Conservation (phyloP, 2,888 invertebrate species). For the Cryptosula pallasiana region DNA sequence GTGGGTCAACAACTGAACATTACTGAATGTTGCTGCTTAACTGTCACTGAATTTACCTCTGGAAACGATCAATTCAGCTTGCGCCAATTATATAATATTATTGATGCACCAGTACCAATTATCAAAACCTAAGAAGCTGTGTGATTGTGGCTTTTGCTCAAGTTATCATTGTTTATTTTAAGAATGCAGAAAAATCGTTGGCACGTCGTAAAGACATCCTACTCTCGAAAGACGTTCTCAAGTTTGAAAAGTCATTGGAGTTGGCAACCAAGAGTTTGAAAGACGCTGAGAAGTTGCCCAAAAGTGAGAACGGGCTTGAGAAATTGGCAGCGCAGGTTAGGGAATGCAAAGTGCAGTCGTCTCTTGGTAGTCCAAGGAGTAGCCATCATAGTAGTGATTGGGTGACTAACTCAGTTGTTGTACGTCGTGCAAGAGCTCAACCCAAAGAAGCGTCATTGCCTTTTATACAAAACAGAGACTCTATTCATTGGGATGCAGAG, state of each 20-base stretch:
- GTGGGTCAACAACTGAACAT: too few relatives aligned
- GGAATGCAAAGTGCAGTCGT: background rate
- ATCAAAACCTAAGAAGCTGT: too few relatives aligned
- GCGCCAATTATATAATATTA: too few relatives aligned
- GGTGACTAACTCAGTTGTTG: background rate
- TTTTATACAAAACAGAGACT: constrained; percentile 23
- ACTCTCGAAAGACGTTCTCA: constrained; percentile 37
- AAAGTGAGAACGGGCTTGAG: background rate
- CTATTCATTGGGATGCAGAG: constrained; percentile 23
- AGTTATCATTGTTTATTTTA: too few relatives aligned
- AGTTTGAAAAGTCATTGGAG: constrained; percentile 43
- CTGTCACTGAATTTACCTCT: too few relatives aligned
- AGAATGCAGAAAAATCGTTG: constrained; percentile 40
- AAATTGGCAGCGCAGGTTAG: background rate
- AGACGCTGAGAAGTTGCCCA: constrained; percentile 24
- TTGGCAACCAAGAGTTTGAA: constrained; percentile 33
- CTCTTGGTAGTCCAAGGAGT: background rate
- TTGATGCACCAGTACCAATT: too few relatives aligned
- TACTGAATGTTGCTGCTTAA: too few relatives aligned
- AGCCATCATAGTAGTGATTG: background rate
- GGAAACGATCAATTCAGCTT: too few relatives aligned
- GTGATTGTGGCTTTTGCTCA: too few relatives aligned
- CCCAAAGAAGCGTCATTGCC: background rate
- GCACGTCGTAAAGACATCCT: constrained; percentile 41
- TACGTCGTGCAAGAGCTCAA: background rate